Evolutionary conservation across 1,140 invertebrate genomes (phyloP), one percentile per base, ranked within the genome.

Genomic region (Hydropsyche tenuis): DNA sequence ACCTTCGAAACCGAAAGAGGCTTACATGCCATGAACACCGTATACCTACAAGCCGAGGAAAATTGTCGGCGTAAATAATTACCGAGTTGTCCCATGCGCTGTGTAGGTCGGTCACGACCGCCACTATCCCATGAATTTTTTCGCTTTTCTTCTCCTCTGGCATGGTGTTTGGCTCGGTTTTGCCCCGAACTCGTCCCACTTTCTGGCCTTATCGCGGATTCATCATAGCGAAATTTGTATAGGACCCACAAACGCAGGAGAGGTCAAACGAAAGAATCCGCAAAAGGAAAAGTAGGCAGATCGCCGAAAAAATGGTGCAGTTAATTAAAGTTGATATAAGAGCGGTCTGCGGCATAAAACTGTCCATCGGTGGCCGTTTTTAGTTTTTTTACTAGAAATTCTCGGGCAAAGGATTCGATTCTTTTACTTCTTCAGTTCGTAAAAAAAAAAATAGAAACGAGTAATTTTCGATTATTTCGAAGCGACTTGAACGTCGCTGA

Each of bases 101-200:
- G 11, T 18, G 16, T 30, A 45, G 65, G 68, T 70, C 68, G 68
- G 68, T 70, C 68, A 70, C 68, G 68, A 70, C 68, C 1, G 48
- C 68, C 68, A 56, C 68, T 70, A 70, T 70, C 68, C 68, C 68
- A 70, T 70, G 68, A 25, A 37, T 37, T 37, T 23, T 22, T 60
- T 23, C 23, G 23, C 22, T 25, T 60, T 56, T 48, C 45, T 2
- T 14, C 2, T 48, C 16, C 65, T 46, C 65, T 16, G 37, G 37
- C n/a, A n/a, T n/a, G n/a, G n/a, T n/a, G n/a, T n/a, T 37, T 3
- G 14, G 18, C n/a, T 18, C 42, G 45, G 16, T 46, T 70, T 70
- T 56, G 48, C 51, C 51, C 66, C 27, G 25, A 22, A 69, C 30
- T 69, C 53, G 66, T 27, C 66, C 66, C 48, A 70, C 68, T 70